phyloP scores from a whole-genome alignment of 2,797 vertebrate species.

The Onychomys leucogaster region DNA sequence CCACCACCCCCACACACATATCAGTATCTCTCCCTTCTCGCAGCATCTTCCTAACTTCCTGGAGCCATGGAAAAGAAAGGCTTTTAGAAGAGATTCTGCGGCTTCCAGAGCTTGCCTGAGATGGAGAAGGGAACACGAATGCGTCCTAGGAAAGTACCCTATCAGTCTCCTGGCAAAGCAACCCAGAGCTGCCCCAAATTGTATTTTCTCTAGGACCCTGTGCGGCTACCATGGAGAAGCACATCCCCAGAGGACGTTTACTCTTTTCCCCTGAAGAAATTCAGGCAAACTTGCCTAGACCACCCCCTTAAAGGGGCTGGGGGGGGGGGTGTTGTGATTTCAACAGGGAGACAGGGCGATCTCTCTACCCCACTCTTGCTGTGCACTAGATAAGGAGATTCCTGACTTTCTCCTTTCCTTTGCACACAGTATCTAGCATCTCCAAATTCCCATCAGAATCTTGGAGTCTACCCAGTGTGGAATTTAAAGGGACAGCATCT shows the following conservation, averaged over 20 bases:
- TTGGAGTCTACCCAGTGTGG: slow-evolving; percentile 80
- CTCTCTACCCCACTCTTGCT: neutral
- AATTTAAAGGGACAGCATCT: slow-evolving; percentile 84
- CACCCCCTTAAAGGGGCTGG: neutral
- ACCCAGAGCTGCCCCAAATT: neutral
- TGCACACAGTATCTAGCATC: slow-evolving; percentile 62
- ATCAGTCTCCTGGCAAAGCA: slow-evolving; percentile 42
- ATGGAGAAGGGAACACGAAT: neutral
- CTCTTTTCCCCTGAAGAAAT: slow-evolving; percentile 31
- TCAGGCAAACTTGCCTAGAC: slow-evolving; percentile 81
- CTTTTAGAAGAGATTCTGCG: neutral
- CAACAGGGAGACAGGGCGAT: neutral
- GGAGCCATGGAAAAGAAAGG: neutral
- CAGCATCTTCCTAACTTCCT: slow-evolving; percentile 59
- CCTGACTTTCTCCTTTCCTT: slow-evolving; percentile 29
- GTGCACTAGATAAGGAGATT: slow-evolving; percentile 36
- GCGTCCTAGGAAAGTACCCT: slow-evolving; percentile 15
- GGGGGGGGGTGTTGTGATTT: neutral
- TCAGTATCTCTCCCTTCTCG: neutral
- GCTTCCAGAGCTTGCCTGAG: neutral
- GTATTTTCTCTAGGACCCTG: slow-evolving; percentile 10
- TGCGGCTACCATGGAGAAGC: slow-evolving; percentile 64
- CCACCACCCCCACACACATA: neutral
- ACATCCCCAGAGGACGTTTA: slow-evolving; percentile 52
- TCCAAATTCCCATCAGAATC: slow-evolving; percentile 79